Evolutionary conservation across 2,888 invertebrate genomes (phyloP).

Genomic region (Perizoma flavofasciatum): DNA sequence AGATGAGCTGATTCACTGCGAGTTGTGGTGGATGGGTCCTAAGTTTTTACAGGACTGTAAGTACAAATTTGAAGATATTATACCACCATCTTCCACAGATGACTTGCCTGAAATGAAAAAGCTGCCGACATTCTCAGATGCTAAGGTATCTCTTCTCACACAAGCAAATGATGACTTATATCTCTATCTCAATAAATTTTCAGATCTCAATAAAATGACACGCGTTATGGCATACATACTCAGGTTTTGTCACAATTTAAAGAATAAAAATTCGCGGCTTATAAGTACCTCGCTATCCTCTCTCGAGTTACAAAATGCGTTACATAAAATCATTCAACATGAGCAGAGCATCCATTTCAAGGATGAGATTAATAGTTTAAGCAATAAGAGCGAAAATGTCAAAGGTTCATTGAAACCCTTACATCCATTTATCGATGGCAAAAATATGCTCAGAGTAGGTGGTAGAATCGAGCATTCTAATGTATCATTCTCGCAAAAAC

Average conservation of each 20-base stretch:
- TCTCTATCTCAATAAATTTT: slow-evolving; percentile 22
- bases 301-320: slow-evolving; percentile 17
- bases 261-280: slow-evolving; percentile 12
- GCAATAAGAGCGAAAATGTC: slow-evolving; percentile 1
- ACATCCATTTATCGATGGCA: slow-evolving; percentile 33
- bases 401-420: slow-evolving; percentile 25
- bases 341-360: slow-evolving; percentile 31
- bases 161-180: neutral
- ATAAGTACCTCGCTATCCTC: neutral
- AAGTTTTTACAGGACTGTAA: neutral
- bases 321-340: slow-evolving; percentile 22
- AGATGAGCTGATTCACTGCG: neutral
- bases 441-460: slow-evolving; percentile 30
- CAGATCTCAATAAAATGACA: slow-evolving; percentile 31
- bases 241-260: slow-evolving; percentile 26
- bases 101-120: slow-evolving; percentile 1
- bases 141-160: slow-evolving; percentile 2
- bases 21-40: slow-evolving; percentile 15
- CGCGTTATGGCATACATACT: slow-evolving; percentile 28
- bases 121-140: neutral
- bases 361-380: slow-evolving; percentile 22
- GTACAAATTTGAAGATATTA: neutral
- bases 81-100: neutral
- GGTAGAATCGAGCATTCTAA: slow-evolving; percentile 31
- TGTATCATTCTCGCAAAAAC: slow-evolving; percentile 25